These are phyloP conservation scores for Phytoseiulus persimilis DNA, from an alignment of 2,888 invertebrate genomes.

Conservation along the genomic window DNA sequence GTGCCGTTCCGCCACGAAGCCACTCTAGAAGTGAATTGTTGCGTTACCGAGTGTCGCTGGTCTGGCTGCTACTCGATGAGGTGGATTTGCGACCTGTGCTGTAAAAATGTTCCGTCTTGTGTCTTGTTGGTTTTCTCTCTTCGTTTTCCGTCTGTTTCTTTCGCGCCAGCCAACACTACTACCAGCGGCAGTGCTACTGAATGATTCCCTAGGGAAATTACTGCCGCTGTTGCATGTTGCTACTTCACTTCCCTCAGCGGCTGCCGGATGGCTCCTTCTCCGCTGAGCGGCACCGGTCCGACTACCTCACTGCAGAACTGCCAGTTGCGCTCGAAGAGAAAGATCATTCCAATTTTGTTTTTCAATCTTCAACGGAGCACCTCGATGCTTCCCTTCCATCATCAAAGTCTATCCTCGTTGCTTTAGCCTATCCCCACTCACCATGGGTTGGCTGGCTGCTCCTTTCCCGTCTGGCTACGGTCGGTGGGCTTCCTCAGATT, in stretches of 20 bases:
- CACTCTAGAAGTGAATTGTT: neutral
- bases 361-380: neutral
- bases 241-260: neutral
- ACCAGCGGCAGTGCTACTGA: neutral
- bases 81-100: neutral
- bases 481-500: neutral
- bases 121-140: neutral
- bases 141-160: neutral
- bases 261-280: neutral
- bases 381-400: neutral
- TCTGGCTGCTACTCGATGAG: neutral
- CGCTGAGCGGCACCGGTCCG: neutral
- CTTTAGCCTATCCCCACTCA: neutral
- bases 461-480: neutral
- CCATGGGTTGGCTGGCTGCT: neutral
- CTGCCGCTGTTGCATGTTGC: neutral
- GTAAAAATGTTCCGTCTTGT: neutral
- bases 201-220: neutral
- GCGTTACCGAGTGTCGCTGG: neutral
- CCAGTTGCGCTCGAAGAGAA: neutral
- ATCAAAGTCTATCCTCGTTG: neutral
- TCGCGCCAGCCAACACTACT: neutral
- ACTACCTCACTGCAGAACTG: neutral
- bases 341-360: slow-evolving; percentile 5
- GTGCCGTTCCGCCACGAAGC: neutral